Conservation (phyloP, 2,113 vertebrate species). For the Prietella phreatophila region DNA sequence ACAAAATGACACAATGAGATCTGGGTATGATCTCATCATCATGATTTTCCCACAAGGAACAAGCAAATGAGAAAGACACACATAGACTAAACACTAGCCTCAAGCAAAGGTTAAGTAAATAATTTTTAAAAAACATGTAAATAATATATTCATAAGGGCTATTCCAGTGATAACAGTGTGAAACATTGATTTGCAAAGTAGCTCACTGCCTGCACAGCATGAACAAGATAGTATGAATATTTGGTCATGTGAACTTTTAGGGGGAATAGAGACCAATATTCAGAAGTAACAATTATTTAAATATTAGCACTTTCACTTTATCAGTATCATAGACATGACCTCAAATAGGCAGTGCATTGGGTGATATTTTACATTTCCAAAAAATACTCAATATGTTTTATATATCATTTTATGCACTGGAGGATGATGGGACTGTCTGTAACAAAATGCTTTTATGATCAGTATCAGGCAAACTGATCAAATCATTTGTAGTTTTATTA, state of each 20-base stretch:
- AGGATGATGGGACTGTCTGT: neutral
- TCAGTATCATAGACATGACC: neutral
- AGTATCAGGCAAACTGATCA: neutral
- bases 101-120: neutral
- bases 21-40: neutral
- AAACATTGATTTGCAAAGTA: conserved; percentile 9
- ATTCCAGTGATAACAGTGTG: neutral
- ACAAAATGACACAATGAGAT: neutral
- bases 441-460: neutral
- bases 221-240: neutral
- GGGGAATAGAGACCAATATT: neutral
- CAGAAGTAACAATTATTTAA: neutral
- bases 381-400: neutral
- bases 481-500: neutral
- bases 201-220: neutral
- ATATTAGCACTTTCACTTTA: neutral
- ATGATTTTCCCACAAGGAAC: neutral
- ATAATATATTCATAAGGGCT: neutral
- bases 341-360: neutral
- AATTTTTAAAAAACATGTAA: too few relatives aligned
- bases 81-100: neutral
- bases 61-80: neutral
- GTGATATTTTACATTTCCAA: neutral
- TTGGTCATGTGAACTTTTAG: neutral
- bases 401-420: neutral